phyloP scores from a whole-genome alignment of 2,113 vertebrate species.

The Phaethornis superciliosus region DNA sequence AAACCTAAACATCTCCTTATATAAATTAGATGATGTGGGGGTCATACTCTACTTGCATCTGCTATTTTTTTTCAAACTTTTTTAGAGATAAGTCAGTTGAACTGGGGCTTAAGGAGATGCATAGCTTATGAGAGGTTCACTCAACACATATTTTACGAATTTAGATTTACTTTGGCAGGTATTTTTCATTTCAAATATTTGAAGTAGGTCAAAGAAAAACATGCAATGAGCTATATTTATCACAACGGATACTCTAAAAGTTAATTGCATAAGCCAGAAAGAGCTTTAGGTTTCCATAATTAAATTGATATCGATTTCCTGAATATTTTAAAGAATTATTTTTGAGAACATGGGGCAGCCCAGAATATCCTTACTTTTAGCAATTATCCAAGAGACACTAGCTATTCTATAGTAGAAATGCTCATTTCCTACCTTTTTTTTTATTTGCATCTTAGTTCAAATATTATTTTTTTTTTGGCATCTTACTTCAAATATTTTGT shows the following conservation, averaged over 20 bases:
- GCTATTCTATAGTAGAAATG: background rate
- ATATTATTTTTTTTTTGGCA: background rate
- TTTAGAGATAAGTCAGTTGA: background rate
- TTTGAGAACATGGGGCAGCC: background rate
- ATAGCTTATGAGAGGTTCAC: background rate
- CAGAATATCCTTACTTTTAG: background rate
- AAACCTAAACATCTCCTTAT: slow-evolving; percentile 25
- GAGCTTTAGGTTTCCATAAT: slow-evolving; percentile 15
- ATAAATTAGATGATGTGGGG: background rate
- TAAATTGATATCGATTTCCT: slow-evolving; percentile 42
- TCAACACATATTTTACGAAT: background rate
- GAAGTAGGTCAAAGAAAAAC: slow-evolving; percentile 12
- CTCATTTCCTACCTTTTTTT: background rate
- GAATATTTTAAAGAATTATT: slow-evolving; percentile 11
- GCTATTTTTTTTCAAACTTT: background rate
- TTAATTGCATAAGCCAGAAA: background rate
- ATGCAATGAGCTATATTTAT: slow-evolving; percentile 4
- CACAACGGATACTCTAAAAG: background rate
- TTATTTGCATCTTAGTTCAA: background rate
- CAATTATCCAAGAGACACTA: background rate
- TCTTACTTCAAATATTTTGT: background rate
- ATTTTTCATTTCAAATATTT: slow-evolving; percentile 34
- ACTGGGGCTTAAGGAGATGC: background rate
- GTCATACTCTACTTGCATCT: background rate
- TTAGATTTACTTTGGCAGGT: slow-evolving; percentile 3